These are phyloP conservation scores for Scaptomyza graminum DNA, from an alignment of 1,140 invertebrate species.

Conservation along the genomic window DNA sequence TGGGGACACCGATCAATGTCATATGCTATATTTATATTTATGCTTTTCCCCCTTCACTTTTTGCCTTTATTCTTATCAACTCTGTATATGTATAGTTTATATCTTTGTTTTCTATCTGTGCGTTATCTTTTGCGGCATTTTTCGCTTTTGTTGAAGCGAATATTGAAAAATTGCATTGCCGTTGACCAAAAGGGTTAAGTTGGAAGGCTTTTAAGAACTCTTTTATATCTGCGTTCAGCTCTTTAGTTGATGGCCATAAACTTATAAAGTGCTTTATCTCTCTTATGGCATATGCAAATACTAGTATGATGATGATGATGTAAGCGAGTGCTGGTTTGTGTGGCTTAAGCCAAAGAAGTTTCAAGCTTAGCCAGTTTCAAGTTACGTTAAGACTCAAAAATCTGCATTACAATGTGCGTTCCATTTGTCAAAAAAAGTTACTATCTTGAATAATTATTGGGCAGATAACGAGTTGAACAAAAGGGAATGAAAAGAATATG, in stretches of 20 bases:
- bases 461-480: not conserved
- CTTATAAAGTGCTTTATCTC: slow-evolving; percentile 46
- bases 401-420: slow-evolving; percentile 46
- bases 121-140: slow-evolving; percentile 40
- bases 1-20: slow-evolving; percentile 69
- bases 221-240: slow-evolving; percentile 10
- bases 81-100: slow-evolving; percentile 75
- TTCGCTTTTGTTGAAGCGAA: slow-evolving; percentile 22
- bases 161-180: slow-evolving; percentile 68
- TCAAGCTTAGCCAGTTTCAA: slow-evolving; percentile 19
- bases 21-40: slow-evolving; percentile 51
- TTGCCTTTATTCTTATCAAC: slow-evolving; percentile 54
- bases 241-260: slow-evolving; percentile 33
- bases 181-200: slow-evolving; percentile 19
- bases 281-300: slow-evolving; percentile 42
- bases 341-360: slow-evolving; percentile 7
- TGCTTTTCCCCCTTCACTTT: not conserved
- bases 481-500: not conserved
- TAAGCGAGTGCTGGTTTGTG: slow-evolving; percentile 5
- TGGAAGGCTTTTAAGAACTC: slow-evolving; percentile 42
- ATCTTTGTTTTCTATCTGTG: slow-evolving; percentile 68
- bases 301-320: slow-evolving; percentile 21
- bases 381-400: slow-evolving; percentile 20
- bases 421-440: slow-evolving; percentile 37
- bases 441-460: slow-evolving; percentile 14